Percentiles rank a stretch among this genome's conserved stretches.
Evolutionary conservation across 1,140 invertebrate species (phyloP).

Genomic region (Sycophaga agraensis): DNA sequence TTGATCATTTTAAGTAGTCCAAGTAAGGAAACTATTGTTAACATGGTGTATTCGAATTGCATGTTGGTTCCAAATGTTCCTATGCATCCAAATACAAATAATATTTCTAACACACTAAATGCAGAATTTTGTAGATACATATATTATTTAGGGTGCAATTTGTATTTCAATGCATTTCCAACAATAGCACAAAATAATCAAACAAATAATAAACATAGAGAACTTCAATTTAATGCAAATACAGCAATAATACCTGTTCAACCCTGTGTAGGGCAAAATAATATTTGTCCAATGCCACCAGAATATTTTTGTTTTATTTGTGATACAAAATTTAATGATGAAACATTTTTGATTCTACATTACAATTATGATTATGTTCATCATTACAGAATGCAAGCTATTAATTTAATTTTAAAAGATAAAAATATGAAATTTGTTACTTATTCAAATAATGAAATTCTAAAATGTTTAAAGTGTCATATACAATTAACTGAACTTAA

Average conservation of each 20-base stretch:
- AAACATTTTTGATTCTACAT: conserved; percentile 19
- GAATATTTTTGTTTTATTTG: conserved; percentile 26
- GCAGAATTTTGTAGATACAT: conserved; percentile 1
- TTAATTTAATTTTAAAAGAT: conserved; percentile 20
- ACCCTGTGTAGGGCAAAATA: not conserved
- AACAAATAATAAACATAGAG: not conserved
- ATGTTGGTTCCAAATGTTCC: not conserved
- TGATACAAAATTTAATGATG: conserved; percentile 3
- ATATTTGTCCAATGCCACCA: not conserved
- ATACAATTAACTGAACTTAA: conserved; percentile 8
- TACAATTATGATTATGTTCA: conserved; percentile 19
- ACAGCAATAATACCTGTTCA: not conserved
- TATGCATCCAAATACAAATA: conserved; percentile 2
- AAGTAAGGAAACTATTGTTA: conserved; percentile 6
- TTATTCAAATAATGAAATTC: conserved; percentile 6
- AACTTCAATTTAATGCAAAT: not conserved
- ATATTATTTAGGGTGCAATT: conserved; percentile 4
- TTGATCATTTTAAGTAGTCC: not conserved
- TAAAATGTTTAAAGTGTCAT: conserved; percentile 19
- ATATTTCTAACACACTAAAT: conserved; percentile 14
- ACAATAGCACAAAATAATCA: conserved; percentile 1
- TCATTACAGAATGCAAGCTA: conserved; percentile 4
- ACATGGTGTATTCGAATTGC: conserved; percentile 10
- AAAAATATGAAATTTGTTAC: conserved; percentile 21
- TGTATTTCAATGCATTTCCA: conserved; percentile 1